Evolutionary conservation across 2,888 invertebrate species (phyloP), one percentile per base, ranked within the genome.

Genomic region (Eilema griseolum): DNA sequence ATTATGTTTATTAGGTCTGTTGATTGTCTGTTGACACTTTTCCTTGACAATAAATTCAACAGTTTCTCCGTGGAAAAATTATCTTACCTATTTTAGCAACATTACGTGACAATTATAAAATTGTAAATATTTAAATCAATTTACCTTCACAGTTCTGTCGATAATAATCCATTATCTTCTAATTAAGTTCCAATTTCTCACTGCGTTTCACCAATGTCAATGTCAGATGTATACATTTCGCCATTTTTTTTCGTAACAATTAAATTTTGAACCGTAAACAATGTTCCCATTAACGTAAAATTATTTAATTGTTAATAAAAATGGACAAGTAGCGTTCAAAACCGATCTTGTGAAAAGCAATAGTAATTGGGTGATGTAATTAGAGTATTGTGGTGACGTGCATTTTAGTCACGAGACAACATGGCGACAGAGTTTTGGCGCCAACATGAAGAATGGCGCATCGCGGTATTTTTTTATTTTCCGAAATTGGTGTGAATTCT

Each of bases 131-230:
- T 66, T 57, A 20, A 59, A 72, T 60, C 28, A 31, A 70, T 70
- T 73, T 61, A 60, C 74, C 81, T 76, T 75, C 73, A 78, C 70
- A 75, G 75, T 71, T 61, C 14, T 72, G 72, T 64, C 74, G 71
- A 68, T 74, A 65, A 73, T 83, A 66, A 73, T 83, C 69, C 59
- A 76, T 81, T 81, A 81, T 57, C 11, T 16, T 37, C 7, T 5
- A 71, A 75, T 78, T 75, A 74, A 78, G 57, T 69, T 70, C 62
- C 41, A 20, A 80, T 23, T 80, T 83, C 79, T 77, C 79, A 66
- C 71, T 79, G 71, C 24, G 73, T 72, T 71, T 74, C 76, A 66
- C 70, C 76, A 83, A 81, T 78, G 83, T 81, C 81, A 83, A 73
- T 81, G 82, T n/a, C 73, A 69, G 28, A 10, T 62, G n/a, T 46